Evolutionary conservation across 2,113 vertebrate genomes (phyloP), one percentile per base, ranked within the genome.

Genomic region (Parus major): DNA sequence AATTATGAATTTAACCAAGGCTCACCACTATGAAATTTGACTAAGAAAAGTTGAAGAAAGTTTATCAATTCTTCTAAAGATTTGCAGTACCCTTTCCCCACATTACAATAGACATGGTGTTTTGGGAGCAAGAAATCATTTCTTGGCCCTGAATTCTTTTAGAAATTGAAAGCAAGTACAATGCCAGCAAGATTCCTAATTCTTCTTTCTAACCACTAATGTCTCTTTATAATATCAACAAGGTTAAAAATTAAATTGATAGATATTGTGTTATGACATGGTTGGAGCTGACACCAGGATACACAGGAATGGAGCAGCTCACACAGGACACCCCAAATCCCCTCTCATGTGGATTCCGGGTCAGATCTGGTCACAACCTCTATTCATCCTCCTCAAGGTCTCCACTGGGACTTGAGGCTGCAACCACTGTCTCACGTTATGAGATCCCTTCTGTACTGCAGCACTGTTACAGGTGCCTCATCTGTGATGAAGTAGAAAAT

Each of bases 341-440:
- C 8, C 41, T 29, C 15, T n/a, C 19, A 9, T 12, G 15, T 20
- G n/a, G 42, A 7, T 16, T 21, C 14, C 15, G 36, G 55, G 20
- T 29, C 53, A 68, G 53, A 47, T 35, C 23, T 35, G 9, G 4
- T n/a, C 14, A 31, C 3, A 22, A 4, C 11, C 3, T 10, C 10
- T 17, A 4, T 46, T 25, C 25, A 25, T 3, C 7, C 15, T 35
- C 55, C 31, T 73, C 5, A 65, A 56, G 6, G 1, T 11, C 41
- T n/a, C 8, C 52, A 15, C 4, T 28, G 42, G 44, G 57, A 42
- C 15, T 71, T 36, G 9, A 50, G 31, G 31, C 42, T 88, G 75
- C 59, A 86, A 42, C 22, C 47, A 35, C 44, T 9, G 22, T 1
- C 82, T 9, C 0, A 0, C n/a, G 11, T 33, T 20, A 11, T 0